These are phyloP conservation scores for Stenolophus ochropezus DNA, from an alignment of 2,888 invertebrate species.

Conservation along the genomic window DNA sequence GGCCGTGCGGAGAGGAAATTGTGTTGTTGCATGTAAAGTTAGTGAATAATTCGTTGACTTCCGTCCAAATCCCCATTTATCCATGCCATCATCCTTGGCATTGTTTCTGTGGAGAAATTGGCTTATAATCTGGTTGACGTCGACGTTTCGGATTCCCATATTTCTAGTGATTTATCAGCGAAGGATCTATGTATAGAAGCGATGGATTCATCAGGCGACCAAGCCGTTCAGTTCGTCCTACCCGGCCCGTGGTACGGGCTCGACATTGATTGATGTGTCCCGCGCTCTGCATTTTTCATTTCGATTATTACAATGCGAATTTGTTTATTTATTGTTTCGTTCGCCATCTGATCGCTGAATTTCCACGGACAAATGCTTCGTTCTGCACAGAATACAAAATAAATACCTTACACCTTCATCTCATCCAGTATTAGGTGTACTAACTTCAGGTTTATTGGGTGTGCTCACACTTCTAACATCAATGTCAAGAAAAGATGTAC, in stretches of 20 bases:
- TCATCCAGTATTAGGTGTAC: neutral
- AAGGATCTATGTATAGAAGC: slow-evolving; percentile 54
- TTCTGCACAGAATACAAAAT: neutral
- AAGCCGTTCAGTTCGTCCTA: neutral
- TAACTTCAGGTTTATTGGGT: no score
- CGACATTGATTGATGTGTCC: slow-evolving; percentile 66
- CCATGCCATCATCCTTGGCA: slow-evolving; percentile 28
- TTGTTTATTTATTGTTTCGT: slow-evolving; percentile 61
- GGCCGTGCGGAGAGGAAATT: neutral
- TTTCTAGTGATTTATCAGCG: slow-evolving; percentile 49
- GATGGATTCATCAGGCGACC: slow-evolving; percentile 49
- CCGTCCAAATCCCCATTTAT: slow-evolving; percentile 22
- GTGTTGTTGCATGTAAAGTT: slow-evolving; percentile 21
- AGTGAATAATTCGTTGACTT: slow-evolving; percentile 23
- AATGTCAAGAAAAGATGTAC: no score
- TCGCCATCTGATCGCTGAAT: slow-evolving; percentile 5
- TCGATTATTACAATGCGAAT: slow-evolving; percentile 64
- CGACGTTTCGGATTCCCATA: slow-evolving; percentile 50
- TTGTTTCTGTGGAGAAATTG: slow-evolving; percentile 37
- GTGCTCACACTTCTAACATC: no score
- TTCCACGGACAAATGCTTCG: neutral
- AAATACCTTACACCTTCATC: neutral
- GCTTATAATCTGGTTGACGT: slow-evolving; percentile 37
- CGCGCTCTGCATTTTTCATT: slow-evolving; percentile 65
- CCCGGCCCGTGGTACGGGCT: slow-evolving; percentile 10